Percentiles rank a stretch among this genome's conserved stretches.
phyloP scores from a whole-genome alignment of 2,797 vertebrate genomes.

The Pachyuromys duprasi region DNA sequence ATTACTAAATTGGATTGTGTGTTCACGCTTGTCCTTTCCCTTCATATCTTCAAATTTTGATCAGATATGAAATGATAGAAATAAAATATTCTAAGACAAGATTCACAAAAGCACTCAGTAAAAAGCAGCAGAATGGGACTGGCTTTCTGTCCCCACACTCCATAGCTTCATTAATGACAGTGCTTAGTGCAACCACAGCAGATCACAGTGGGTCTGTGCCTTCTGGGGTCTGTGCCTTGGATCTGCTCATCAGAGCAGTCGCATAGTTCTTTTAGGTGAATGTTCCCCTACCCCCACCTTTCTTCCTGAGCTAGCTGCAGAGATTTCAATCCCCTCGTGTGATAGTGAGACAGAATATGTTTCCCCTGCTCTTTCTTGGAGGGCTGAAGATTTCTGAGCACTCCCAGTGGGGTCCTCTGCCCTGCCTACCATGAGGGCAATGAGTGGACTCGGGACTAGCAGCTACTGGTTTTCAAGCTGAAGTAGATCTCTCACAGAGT shows the following conservation, averaged over 20 bases:
- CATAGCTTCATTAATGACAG: background rate
- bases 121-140: background rate
- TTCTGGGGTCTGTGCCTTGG: background rate
- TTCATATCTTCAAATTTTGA: background rate
- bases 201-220: background rate
- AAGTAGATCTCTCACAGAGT: background rate
- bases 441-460: no score
- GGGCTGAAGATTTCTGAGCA: background rate
- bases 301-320: background rate
- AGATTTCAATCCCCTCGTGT: background rate
- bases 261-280: background rate
- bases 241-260: background rate
- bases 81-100: background rate
- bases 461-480: background rate
- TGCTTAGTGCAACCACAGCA: background rate
- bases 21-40: background rate
- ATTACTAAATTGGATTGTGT: background rate
- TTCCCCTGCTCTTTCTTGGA: background rate
- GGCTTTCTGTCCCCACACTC: background rate
- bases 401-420: background rate
- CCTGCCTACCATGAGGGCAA: background rate
- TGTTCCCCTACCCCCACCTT: background rate
- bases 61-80: conserved; percentile 9
- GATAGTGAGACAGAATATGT: background rate
- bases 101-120: background rate